These are phyloP conservation scores for Melanargia galathea DNA, from an alignment of 2,888 invertebrate species.

Conservation along the genomic window DNA sequence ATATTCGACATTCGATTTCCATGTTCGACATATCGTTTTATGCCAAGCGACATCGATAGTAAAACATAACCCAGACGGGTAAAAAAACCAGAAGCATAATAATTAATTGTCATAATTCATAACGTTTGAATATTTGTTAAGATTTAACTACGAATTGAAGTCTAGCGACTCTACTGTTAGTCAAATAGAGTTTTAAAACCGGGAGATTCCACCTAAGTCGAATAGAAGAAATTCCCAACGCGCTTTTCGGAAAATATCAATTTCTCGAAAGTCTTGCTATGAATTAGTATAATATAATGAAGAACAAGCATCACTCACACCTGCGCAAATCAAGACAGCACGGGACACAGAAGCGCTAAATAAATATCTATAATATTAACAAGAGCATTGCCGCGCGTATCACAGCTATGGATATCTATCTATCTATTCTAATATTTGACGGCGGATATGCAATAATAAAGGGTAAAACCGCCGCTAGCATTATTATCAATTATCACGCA, in stretches of 20 bases:
- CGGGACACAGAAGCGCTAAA: slow-evolving; percentile 4
- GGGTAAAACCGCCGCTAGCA: slow-evolving; percentile 12
- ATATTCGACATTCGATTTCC: slow-evolving; percentile 70
- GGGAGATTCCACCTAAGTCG: slow-evolving; percentile 25
- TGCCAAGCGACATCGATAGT: slow-evolving; percentile 78
- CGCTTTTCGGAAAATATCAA: slow-evolving; percentile 26
- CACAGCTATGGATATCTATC: neutral
- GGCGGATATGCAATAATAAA: slow-evolving; percentile 19
- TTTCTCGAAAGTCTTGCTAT: slow-evolving; percentile 24
- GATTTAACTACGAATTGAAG: slow-evolving; percentile 73
- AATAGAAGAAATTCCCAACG: slow-evolving; percentile 25
- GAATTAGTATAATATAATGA: slow-evolving; percentile 6
- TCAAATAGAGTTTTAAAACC: slow-evolving; percentile 47
- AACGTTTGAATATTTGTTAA: slow-evolving; percentile 54
- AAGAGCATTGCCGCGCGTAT: slow-evolving; percentile 7
- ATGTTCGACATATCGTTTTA: slow-evolving; percentile 73
- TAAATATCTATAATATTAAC: neutral
- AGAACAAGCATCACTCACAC: slow-evolving; percentile 20
- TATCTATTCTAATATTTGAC: slow-evolving; percentile 4
- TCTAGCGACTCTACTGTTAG: slow-evolving; percentile 77
- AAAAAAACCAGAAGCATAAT: slow-evolving; percentile 70
- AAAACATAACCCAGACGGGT: too few relatives aligned
- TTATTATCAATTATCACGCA: slow-evolving; percentile 18
- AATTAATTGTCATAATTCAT: too few relatives aligned
- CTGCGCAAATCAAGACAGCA: slow-evolving; percentile 10